A percentile compares a stretch with the other conserved stretches of the same genome.
Conservation (phyloP, 2,113 vertebrate genomes). For the Psammodynastes pulverulentus region DNA sequence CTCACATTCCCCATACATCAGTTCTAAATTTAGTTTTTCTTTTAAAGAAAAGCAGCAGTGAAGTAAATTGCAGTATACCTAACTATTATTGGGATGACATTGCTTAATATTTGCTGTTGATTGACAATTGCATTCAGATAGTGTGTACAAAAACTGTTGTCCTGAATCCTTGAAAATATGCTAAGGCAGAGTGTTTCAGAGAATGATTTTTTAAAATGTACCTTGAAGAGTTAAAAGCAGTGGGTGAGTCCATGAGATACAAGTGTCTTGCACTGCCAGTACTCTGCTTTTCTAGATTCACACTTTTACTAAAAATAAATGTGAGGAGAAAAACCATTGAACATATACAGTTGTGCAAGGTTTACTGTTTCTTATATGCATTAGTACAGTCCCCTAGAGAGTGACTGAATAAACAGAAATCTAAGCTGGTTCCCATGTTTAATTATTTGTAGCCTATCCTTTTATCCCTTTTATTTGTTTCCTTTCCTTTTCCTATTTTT, state of each 20-base stretch:
- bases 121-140: not conserved
- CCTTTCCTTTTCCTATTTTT: not conserved
- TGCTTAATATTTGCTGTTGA: not conserved
- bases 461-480: not conserved
- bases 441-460: not conserved
- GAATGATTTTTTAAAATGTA: not conserved
- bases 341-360: not conserved
- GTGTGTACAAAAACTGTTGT: not conserved
- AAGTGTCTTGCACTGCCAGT: not conserved
- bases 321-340: not conserved
- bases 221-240: not conserved
- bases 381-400: not conserved
- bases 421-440: not conserved
- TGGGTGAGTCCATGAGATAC: not conserved
- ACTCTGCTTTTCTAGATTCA: not conserved
- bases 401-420: not conserved
- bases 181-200: not conserved
- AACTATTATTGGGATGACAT: not conserved
- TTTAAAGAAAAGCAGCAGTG: not conserved
- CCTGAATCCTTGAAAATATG: not conserved
- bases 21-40: fast-evolving
- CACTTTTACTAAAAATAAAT: not conserved
- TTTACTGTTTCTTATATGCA: not conserved
- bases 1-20: conserved; percentile 8
- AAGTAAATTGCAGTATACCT: not conserved